Base-by-base conservation (phyloP, 2,797 vertebrate genomes). In the Hoplostethus atlanticus region DNA sequence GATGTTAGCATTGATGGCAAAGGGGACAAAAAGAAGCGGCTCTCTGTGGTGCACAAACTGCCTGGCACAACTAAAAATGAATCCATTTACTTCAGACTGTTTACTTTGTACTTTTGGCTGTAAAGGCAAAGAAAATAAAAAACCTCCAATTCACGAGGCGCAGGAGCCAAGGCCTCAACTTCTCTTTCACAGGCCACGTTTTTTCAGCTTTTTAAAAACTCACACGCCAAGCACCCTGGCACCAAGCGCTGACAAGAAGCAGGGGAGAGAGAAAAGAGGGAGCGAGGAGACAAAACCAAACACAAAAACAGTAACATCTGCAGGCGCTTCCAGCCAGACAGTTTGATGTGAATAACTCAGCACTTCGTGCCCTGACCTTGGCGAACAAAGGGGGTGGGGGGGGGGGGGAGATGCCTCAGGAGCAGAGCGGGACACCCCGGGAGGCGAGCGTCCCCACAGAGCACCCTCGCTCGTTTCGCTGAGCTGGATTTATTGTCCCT, bases 301-400 rank as follows among this genome's bases (percentile, higher is more conserved):
- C 79, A 91, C 84, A 93, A 91, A 93, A 92, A 90, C 88, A 93
- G 93, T 94, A 95, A 94, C 95, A 96, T 96, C 95, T 96, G 94
- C 96, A 96, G 95, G 91, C 91, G 92, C 93, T 93, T 94, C 90
- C 90, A 93, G 91, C 90, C 86, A 95, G 94, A 95, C 94, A 91
- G 91, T 93, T 94, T 90, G 93, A 91, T 92, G 96, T 96, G 95
- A 97, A 97, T 97, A 96, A 96, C 96, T 96, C 95, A 95, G 93
- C 91, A 92, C 94, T 94, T 93, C 90, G 93, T 94, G 94, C 96
- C 93, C 74, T 95, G 95, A 97, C 95, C 95, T 96, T 96, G 92
- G 85, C 83, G 90, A 96, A 97, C 95, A 97, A 96, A 96, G 93
- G 80, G 79, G 76, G 50, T 80, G 88, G 21, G 73, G 92, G 90